Evolutionary conservation across 2,797 vertebrate genomes (phyloP).

Genomic region (Hippocampus kuda): DNA sequence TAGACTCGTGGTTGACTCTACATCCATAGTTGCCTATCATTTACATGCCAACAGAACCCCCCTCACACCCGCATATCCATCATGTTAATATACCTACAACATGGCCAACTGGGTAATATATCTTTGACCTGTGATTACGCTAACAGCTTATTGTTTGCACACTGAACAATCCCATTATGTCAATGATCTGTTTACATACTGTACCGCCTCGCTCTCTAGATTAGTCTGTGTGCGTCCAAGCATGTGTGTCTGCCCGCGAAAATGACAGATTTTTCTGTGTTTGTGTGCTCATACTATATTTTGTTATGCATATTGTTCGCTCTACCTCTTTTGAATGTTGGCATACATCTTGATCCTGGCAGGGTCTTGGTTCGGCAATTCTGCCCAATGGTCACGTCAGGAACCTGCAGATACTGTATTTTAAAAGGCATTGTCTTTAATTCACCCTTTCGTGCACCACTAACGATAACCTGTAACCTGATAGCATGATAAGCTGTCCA

Average conservation of each 20-base stretch:
- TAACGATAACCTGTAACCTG: background rate
- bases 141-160: constrained; percentile 71
- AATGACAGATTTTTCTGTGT: background rate
- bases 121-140: constrained; percentile 68
- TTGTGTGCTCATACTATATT: constrained; percentile 2
- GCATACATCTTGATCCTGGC: constrained; percentile 5
- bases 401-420: background rate
- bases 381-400: background rate
- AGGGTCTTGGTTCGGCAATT: constrained; percentile 3
- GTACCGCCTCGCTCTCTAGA: constrained; percentile 54
- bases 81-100: constrained; percentile 64
- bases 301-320: background rate
- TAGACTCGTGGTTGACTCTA: constrained; percentile 60
- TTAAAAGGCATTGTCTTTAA: constrained; percentile 29
- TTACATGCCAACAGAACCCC: constrained; percentile 27
- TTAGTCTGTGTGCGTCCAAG: constrained; percentile 35
- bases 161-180: constrained; percentile 71
- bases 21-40: constrained; percentile 55
- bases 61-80: constrained; percentile 53
- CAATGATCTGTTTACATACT: constrained; percentile 63
- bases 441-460: constrained; percentile 32
- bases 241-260: constrained; percentile 1
- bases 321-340: constrained; percentile 6
- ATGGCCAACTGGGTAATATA: constrained; percentile 61
- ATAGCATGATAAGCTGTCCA: no score